A percentile compares a stretch with the other conserved stretches of the same genome.
Conservation (phyloP, 2,113 vertebrate species). For the Muscicapa adusta region DNA sequence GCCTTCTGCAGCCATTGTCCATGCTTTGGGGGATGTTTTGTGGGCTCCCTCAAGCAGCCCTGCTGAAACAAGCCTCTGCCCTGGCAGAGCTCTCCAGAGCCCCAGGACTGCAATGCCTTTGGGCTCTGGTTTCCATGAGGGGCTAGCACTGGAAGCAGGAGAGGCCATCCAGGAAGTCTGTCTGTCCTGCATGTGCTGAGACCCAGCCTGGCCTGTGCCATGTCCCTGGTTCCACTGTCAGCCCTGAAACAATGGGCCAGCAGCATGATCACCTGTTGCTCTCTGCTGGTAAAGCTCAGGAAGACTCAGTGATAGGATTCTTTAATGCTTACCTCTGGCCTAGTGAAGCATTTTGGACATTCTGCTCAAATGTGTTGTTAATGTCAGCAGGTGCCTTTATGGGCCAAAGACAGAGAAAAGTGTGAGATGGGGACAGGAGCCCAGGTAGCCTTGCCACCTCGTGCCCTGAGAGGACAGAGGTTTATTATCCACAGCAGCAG, state of each 20-base stretch:
- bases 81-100: background rate
- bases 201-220: background rate
- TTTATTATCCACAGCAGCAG: background rate
- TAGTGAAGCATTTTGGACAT: background rate
- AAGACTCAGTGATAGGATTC: background rate
- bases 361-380: background rate
- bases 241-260: background rate
- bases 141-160: background rate
- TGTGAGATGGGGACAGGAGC: background rate
- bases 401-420: background rate
- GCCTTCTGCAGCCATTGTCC: background rate
- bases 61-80: background rate
- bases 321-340: background rate
- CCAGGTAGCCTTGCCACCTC: background rate
- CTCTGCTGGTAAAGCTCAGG: background rate
- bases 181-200: background rate
- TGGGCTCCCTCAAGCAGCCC: background rate
- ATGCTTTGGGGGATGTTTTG: background rate
- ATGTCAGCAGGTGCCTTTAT: background rate
- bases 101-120: background rate
- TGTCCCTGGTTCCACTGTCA: background rate
- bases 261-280: background rate
- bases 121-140: background rate
- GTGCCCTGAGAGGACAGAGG: fast-evolving
- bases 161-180: background rate